Conservation (phyloP, 2,113 vertebrate species). For the Heliornis fulica region DNA sequence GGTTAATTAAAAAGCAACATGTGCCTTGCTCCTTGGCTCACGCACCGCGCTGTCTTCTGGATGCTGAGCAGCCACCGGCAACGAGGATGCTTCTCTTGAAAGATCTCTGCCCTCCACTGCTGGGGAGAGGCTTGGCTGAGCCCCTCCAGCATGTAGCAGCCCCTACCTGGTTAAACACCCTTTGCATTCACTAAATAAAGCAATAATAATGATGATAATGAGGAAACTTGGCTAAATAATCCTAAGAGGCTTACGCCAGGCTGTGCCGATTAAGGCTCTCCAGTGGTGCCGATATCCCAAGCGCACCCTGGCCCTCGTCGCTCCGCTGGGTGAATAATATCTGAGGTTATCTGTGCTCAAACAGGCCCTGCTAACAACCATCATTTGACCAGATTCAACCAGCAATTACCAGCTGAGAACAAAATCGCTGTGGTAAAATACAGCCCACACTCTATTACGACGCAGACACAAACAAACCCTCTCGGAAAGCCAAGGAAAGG, state of each 20-base stretch:
- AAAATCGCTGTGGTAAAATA: conserved; percentile 21
- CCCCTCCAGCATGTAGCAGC: fast-evolving
- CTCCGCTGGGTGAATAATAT: neutral
- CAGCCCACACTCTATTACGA: neutral
- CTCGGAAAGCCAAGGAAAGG: neutral
- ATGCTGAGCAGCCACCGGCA: neutral
- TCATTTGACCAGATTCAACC: conserved; percentile 49
- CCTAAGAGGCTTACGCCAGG: conserved; percentile 45
- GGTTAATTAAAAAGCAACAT: neutral
- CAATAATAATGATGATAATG: neutral
- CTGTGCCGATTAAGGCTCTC: neutral
- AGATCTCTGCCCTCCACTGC: neutral
- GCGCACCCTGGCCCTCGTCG: neutral
- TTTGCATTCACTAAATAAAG: conserved; percentile 5
- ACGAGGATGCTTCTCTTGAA: neutral
- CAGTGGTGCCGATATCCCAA: neutral
- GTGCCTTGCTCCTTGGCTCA: neutral
- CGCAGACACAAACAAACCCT: conserved; percentile 33
- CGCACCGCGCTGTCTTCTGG: neutral
- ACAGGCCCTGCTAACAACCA: conserved; percentile 24
- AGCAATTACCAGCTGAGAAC: conserved; percentile 50
- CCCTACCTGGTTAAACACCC: neutral
- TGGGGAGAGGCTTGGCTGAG: neutral
- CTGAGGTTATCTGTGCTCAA: conserved; percentile 27
- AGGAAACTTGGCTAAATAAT: conserved; percentile 46